These are phyloP conservation scores for Drosophila guanche DNA, from an alignment of 1,140 invertebrate genomes.

Conservation along the genomic window DNA sequence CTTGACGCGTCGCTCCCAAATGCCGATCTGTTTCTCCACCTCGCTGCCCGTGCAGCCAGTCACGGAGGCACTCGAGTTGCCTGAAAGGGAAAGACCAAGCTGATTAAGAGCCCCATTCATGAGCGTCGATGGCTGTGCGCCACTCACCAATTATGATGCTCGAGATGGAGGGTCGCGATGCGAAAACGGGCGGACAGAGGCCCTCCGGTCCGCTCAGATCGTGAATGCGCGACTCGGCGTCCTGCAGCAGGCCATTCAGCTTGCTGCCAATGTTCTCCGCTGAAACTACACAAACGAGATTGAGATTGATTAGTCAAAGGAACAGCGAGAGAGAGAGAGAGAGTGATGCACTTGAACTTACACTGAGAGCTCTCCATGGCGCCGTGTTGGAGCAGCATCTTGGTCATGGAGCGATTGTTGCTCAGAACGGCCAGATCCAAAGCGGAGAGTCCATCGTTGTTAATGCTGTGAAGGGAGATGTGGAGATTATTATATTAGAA, in stretches of 20 bases:
- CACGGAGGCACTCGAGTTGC: conserved; percentile 84
- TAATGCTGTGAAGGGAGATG: conserved; percentile 86
- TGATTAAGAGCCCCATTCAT: conserved; percentile 19
- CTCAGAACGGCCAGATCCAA: conserved; percentile 95
- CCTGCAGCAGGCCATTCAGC: conserved; percentile 89
- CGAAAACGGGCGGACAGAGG: conserved; percentile 66
- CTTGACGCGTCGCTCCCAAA: conserved; percentile 93
- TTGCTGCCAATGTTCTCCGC: conserved; percentile 89
- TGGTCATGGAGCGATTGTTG: conserved; percentile 93
- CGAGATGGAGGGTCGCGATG: conserved; percentile 80
- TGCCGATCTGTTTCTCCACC: conserved; percentile 92
- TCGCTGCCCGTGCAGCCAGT: conserved; percentile 88
- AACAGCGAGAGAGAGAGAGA: conserved; percentile 79
- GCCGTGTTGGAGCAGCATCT: conserved; percentile 93
- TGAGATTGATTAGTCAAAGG: conserved; percentile 53
- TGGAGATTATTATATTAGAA: conserved; percentile 38
- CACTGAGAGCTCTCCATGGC: conserved; percentile 94
- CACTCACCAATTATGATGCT: conserved; percentile 83
- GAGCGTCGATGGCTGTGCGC: background rate
- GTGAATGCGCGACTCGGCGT: conserved; percentile 90
- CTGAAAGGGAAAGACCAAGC: conserved; percentile 45
- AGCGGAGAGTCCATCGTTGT: conserved; percentile 93
- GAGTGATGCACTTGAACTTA: conserved; percentile 91
- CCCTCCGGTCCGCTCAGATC: conserved; percentile 86
- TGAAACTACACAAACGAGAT: conserved; percentile 86